A percentile compares a stretch with the other conserved stretches of the same genome.
These are phyloP conservation scores for Trogon surrucura DNA, from an alignment of 2,113 vertebrate species.

Conservation along the genomic window DNA sequence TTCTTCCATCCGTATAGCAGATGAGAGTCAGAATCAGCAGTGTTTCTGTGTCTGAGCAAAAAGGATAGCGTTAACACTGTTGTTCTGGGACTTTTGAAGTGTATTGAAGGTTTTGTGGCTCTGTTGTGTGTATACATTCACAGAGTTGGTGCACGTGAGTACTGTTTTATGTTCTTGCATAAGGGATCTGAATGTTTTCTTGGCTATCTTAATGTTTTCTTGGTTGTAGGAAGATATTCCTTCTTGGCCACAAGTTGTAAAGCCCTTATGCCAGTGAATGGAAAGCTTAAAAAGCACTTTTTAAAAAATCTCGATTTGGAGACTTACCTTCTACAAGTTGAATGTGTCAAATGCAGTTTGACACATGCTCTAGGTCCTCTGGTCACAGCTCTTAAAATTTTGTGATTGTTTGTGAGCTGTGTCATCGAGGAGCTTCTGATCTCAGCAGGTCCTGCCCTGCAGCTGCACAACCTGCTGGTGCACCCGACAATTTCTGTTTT, in stretches of 20 bases:
- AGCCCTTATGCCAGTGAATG: constrained; percentile 24
- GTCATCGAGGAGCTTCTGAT: constrained; percentile 13
- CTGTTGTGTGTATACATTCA: rapidly evolving
- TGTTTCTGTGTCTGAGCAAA: neutral
- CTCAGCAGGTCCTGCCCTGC: neutral
- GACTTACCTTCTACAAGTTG: neutral
- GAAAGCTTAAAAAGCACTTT: neutral
- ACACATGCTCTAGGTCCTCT: neutral
- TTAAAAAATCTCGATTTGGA: neutral
- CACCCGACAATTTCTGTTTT: neutral
- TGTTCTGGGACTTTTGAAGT: neutral
- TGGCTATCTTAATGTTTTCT: neutral
- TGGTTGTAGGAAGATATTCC: neutral
- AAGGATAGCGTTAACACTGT: neutral
- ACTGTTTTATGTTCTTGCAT: neutral
- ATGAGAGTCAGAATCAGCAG: neutral
- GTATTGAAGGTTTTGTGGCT: neutral
- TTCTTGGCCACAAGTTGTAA: neutral
- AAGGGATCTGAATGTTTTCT: neutral
- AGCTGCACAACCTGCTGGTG: neutral
- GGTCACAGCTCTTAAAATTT: neutral
- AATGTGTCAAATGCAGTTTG: neutral
- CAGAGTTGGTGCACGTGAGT: neutral
- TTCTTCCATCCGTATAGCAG: neutral
- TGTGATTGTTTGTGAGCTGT: neutral